Conservation (phyloP, 2,888 invertebrate species). For the Apodemia duryi region DNA sequence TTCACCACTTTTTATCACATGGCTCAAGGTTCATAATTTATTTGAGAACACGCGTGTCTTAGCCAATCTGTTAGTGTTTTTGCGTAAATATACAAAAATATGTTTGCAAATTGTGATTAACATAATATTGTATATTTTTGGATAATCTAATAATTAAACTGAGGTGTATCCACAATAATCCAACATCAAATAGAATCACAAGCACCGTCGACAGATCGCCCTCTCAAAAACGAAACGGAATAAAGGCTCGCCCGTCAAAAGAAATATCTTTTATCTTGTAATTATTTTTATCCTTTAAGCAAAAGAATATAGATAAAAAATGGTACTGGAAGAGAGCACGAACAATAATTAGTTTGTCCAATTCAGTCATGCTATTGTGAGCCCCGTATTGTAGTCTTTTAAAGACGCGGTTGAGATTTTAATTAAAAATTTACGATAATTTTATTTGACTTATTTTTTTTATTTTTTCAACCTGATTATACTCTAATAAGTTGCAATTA, state of each 20-base stretch:
- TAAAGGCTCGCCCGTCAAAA: slow-evolving; percentile 37
- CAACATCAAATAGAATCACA: slow-evolving; percentile 46
- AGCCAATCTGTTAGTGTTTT: no score
- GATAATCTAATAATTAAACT: background rate
- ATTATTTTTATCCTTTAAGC: slow-evolving; percentile 78
- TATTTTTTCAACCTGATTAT: no score
- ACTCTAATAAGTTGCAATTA: no score
- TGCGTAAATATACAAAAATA: no score
- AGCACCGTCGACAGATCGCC: slow-evolving; percentile 59
- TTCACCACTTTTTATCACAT: no score
- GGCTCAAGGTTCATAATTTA: no score
- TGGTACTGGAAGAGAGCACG: slow-evolving; percentile 34
- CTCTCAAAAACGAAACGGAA: slow-evolving; percentile 45
- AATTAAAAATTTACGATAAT: slow-evolving; percentile 14
- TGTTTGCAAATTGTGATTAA: no score
- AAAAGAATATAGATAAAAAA: slow-evolving; percentile 54
- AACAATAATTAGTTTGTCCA: slow-evolving; percentile 65
- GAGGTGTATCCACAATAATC: slow-evolving; percentile 37
- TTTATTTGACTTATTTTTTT: slow-evolving; percentile 9
- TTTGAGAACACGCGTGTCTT: no score
- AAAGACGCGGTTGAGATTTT: slow-evolving; percentile 12
- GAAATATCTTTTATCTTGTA: slow-evolving; percentile 70
- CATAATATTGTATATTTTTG: no score
- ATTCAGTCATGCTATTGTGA: slow-evolving; percentile 44
- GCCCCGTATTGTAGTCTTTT: slow-evolving; percentile 31